Conservation (phyloP, 2,888 invertebrate genomes). For the Homarus gammarus region DNA sequence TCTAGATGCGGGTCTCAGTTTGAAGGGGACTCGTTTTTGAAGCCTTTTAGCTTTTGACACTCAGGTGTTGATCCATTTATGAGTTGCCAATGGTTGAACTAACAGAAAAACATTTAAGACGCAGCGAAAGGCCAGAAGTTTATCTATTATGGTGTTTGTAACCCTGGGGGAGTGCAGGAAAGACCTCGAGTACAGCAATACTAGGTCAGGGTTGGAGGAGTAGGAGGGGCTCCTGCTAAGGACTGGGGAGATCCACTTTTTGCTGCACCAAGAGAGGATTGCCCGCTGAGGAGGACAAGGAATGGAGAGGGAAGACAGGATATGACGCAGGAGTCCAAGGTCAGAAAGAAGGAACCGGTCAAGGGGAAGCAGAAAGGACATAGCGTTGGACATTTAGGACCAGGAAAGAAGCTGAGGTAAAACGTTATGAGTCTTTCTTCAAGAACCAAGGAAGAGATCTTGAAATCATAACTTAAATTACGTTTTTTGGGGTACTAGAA, state of each 20-base stretch:
- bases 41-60: neutral
- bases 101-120: neutral
- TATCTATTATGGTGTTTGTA: neutral
- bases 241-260: slow-evolving; percentile 23
- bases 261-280: neutral
- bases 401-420: neutral
- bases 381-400: too few relatives aligned
- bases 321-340: too few relatives aligned
- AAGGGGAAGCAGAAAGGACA: too few relatives aligned
- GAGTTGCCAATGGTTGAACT: neutral
- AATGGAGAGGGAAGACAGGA: slow-evolving; percentile 10
- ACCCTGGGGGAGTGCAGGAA: slow-evolving; percentile 25
- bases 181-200: neutral
- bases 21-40: too few relatives aligned
- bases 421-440: slow-evolving; percentile 1
- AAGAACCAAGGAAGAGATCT: slow-evolving; percentile 21
- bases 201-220: slow-evolving; percentile 30
- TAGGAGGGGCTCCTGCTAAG: slow-evolving; percentile 36
- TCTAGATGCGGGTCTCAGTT: too few relatives aligned
- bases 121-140: neutral
- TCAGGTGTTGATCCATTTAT: neutral
- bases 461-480: too few relatives aligned
- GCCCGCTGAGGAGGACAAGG: slow-evolving; percentile 4
- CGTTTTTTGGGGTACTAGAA: too few relatives aligned
- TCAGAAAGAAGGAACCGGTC: neutral